phyloP scores from a whole-genome alignment of 2,113 vertebrate genomes.

The Capricornis sumatraensis region DNA sequence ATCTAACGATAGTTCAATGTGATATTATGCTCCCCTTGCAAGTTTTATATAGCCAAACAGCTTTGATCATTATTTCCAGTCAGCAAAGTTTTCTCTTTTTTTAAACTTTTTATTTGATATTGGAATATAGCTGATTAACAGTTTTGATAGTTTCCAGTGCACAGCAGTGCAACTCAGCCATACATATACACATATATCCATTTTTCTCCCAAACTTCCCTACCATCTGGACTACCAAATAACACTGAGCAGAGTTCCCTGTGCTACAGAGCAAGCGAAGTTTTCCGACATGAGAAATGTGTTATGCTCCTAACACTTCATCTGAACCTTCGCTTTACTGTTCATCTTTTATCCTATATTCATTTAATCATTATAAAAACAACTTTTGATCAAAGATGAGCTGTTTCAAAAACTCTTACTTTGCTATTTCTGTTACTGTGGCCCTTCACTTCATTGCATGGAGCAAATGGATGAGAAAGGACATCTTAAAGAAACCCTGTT shows the following conservation, averaged over 20 bases:
- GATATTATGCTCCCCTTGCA: fast-evolving
- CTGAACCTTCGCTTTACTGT: not conserved
- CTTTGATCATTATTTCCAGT: not conserved
- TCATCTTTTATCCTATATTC: not conserved
- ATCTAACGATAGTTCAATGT: not conserved
- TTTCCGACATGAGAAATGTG: not conserved
- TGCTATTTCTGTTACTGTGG: not conserved
- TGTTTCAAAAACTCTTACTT: not conserved
- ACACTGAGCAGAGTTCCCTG: not conserved
- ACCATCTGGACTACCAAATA: not conserved
- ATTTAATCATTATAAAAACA: not conserved
- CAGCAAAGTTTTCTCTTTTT: not conserved
- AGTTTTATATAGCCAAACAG: not conserved
- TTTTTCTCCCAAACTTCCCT: not conserved
- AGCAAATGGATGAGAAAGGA: not conserved
- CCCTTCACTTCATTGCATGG: not conserved
- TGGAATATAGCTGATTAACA: not conserved
- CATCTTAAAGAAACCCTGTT: not conserved
- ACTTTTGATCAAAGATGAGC: not conserved
- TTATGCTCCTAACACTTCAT: not conserved
- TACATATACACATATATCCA: not conserved
- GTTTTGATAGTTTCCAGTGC: not conserved
- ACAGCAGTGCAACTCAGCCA: not conserved
- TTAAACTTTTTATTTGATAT: not conserved
- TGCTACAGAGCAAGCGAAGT: not conserved